Evolutionary conservation across 1,140 invertebrate genomes (phyloP), one percentile per base, ranked within the genome.

Genomic region (Monomorium pharaonis): DNA sequence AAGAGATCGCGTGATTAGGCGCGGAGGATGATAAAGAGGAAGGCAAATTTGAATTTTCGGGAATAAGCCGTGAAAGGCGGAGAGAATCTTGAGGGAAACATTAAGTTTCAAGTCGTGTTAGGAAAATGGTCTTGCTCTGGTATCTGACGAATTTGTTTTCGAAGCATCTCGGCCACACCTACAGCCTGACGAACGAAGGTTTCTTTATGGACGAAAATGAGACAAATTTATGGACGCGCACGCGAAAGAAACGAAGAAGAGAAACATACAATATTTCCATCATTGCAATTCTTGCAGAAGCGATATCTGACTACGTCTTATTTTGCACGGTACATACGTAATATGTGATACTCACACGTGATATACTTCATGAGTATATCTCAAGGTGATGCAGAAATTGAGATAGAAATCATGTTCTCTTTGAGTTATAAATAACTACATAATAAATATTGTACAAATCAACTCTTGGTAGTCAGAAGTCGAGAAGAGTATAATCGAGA

Each of bases 91-190:
- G 49, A 16, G 14, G 0, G 33, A 24, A 27, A 56, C 4, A 12
- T 49, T 42, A 58, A 72, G 37, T 72, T 67, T 30, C n/a, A 51
- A 9, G 30, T 80, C n/a, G 30, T 9, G n/a, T 0, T n/a, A 54
- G 21, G 16, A 69, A 67, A 67, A 51, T n/a, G 21, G 12, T 63
- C 30, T 44, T 24, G 21, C 12, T 30, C 47, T 24, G 47, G 2
- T 21, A 37, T 69, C 54, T 80, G 77, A 80, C 54, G 33, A 33
- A 80, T 80, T 69, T 67, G 63, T 80, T 69, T 80, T 80, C 63
- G 21, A 80, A 80, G 47, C 47, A 33, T 16, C 16, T 44, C 3
- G n/a, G 16, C 21, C 33, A 37, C 9, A 49, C 21, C 12, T 14
- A 42, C n/a, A 54, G 3, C 42, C 16, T 42, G 33, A 69, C 21